Evolutionary conservation across 1,140 invertebrate species (phyloP), one percentile per base, ranked within the genome.

Genomic region (Drosophila fuyamai): DNA sequence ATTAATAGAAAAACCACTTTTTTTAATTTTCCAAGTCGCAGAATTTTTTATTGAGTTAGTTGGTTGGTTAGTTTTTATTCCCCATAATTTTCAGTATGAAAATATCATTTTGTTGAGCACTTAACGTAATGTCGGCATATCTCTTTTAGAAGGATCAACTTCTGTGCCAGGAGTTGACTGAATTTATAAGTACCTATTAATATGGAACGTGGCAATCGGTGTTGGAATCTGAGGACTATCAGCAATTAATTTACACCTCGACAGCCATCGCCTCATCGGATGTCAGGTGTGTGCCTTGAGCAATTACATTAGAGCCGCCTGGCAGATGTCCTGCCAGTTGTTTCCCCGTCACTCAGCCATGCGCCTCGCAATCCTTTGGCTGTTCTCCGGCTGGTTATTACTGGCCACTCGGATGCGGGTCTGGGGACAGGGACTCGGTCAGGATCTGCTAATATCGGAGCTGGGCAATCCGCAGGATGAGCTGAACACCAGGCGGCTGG

Each of bases 211-310:
- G 8, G 14, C 9, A 29, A 48, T 63, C 46, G 40, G 46, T 54
- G 18, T 13, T 13, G 13, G 40, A 55, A 12, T 41, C 14, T 14
- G 16, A 36, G 8, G 9, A 36, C 32, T 48, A 63, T 44, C 27
- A 3, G 43, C 44, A 71, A 71, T 71, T 68, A 68, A 71, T 71
- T 68, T 36, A 29, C 14, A 18, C 13, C 14, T 38, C 32, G 2
- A 1, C 10, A 51, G 57, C 10, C 57, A 16, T 5, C 10, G 16
- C 2, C 16, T 1, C 10, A 5, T 13, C n/a, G 7, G 23, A 14
- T 44, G 35, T 46, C 56, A 47, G 10, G 10, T 10, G 23, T 13
- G 13, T 18, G 35, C 43, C 2, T 36, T 54, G 50, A 35, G 10
- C 27, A 62, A 75, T 63, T 54, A 56, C 43, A 63, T 75, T 74